Base-by-base conservation (phyloP, 2,113 vertebrate genomes). In the Anseranas semipalmata region DNA sequence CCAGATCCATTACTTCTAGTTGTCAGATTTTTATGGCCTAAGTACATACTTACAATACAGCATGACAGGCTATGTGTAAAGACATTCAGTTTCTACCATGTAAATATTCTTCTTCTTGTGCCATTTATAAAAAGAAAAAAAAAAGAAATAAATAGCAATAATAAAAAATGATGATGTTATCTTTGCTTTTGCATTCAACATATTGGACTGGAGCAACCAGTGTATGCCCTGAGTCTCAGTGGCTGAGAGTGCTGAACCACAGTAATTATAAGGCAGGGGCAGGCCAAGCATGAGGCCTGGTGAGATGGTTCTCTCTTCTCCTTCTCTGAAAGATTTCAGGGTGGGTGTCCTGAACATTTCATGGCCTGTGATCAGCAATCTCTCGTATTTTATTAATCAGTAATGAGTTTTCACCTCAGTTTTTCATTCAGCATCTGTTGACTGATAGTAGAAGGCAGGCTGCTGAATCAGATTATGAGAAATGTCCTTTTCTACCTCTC, bases 161-260 rank as follows among this genome's bases (percentile, higher is more conserved):
- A 60, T 60, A 60, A 60, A 35, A 21, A 35, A 21, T 35, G 60
- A n/a, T 27, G 5, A 43, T n/a, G 30, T 33, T 2, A 30, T 17
- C 15, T 85, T 68, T 73, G 12, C 32, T 83, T 72, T 65, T 37
- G 24, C 4, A 17, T 15, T 74, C 33, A 9, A 21, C 5, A 13
- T 8, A 5, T 2, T 14, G 28, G 21, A 4, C 25, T 62, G 9
- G 52, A 84, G 43, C 0, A 1, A 84, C 15, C 28, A 19, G 2
- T 6, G 4, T 1, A 0, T 56, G 18, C 16, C 46, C 27, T 6
- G 20, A 81, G 21, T 12, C 21, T 32, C 45, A 53, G 12, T 33
- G 50, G 10, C 30, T 53, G 25, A 65, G 37, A 66, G 35, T 1
- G 3, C 41, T 78, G 48, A 85, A 21, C 12, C 12, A 15, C 17